Evolutionary conservation across 2,888 invertebrate genomes (phyloP).

Genomic region (Chrysotoxum bicinctum): DNA sequence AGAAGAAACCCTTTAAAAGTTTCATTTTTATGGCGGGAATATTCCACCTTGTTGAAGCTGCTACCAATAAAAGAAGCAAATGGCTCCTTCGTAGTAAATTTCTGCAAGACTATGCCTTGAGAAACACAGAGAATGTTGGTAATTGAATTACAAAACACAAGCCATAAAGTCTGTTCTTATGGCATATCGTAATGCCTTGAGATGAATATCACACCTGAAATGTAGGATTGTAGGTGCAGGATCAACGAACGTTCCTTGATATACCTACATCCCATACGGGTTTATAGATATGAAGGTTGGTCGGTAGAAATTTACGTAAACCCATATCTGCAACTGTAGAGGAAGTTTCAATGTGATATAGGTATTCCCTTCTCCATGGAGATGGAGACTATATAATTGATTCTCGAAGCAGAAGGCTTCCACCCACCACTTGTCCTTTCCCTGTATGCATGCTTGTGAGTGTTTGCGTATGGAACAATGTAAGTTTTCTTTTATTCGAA

Average conservation of each 20-base stretch:
- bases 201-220: conserved; percentile 67
- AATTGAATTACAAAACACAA: conserved; percentile 66
- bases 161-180: conserved; percentile 44
- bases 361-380: not conserved
- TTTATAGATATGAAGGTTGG: conserved; percentile 8
- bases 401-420: conserved; percentile 2
- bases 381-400: conserved; percentile 19
- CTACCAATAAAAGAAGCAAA: not conserved
- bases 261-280: not conserved
- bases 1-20: conserved; percentile 13
- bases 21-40: conserved; percentile 20
- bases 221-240: not conserved
- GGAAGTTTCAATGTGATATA: not conserved
- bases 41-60: conserved; percentile 8
- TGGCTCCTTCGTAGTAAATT: not conserved
- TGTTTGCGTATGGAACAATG: not conserved
- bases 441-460: no score
- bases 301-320: conserved; percentile 7
- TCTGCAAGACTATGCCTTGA: conserved; percentile 8
- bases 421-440: not conserved
- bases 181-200: conserved; percentile 42
- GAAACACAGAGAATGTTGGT: conserved; percentile 23
- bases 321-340: not conserved
- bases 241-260: conserved; percentile 17
- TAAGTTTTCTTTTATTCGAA: conserved; percentile 26